Percentiles rank a stretch among this genome's conserved stretches.
These are phyloP conservation scores for Enchytraeus crypticus DNA, from an alignment of 2,888 invertebrate species.

Conservation along the genomic window DNA sequence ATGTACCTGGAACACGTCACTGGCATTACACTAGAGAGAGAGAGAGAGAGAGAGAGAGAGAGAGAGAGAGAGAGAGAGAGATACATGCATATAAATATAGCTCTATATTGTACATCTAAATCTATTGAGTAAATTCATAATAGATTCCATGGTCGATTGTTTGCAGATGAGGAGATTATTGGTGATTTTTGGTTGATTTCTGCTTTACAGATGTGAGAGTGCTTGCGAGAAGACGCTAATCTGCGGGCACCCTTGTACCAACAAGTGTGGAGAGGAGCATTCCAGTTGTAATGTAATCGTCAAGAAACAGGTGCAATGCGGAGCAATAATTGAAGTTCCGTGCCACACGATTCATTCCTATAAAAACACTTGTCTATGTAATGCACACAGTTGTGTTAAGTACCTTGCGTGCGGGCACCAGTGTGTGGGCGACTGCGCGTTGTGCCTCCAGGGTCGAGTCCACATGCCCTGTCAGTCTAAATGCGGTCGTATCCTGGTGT, in stretches of 20 bases:
- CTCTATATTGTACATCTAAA: too few species aligned
- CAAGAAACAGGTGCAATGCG: constrained; percentile 52
- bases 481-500: constrained; percentile 55
- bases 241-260: constrained; percentile 53
- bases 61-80: too few species aligned
- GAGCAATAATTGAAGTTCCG: constrained; percentile 49
- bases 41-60: too few species aligned
- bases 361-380: constrained; percentile 48
- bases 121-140: too few species aligned
- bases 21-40: too few species aligned
- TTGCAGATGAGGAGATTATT: too few species aligned
- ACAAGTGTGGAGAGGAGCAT: constrained; percentile 49
- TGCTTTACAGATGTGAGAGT: constrained; percentile 31
- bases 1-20: too few species aligned
- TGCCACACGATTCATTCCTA: constrained; percentile 47
- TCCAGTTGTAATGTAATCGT: constrained; percentile 46
- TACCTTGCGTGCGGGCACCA: constrained; percentile 30
- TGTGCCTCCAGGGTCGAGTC: constrained; percentile 57
- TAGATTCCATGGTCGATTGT: too few species aligned
- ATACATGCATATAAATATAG: too few species aligned
- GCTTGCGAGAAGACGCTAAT: constrained; percentile 44
- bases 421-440: constrained; percentile 45
- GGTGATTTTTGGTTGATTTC: too few species aligned
- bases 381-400: constrained; percentile 23
- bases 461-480: constrained; percentile 55